Percentiles rank a stretch among this genome's conserved stretches.
Evolutionary conservation across 2,888 invertebrate genomes (phyloP).

Genomic region (Acanthosoma haemorrhoidale): DNA sequence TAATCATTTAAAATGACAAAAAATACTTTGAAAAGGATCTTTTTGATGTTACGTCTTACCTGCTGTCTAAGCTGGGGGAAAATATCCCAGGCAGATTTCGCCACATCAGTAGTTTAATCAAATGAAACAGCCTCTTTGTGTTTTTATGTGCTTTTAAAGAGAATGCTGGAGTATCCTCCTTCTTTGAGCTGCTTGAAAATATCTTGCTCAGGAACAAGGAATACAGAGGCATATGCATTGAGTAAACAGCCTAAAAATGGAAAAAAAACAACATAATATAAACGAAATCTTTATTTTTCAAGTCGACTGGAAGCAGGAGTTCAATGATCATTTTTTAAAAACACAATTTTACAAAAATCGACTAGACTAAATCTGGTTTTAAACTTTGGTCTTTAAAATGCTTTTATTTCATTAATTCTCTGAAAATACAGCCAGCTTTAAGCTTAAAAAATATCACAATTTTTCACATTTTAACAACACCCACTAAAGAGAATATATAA

Average conservation of each 20-base stretch:
- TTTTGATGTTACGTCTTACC: background rate
- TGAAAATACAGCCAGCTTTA: too few species aligned
- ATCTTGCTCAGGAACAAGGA: conserved; percentile 38
- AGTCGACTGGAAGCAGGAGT: too few species aligned
- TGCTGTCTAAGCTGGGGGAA: conserved; percentile 39
- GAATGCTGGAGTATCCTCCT: conserved; percentile 9
- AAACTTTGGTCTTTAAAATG: too few species aligned
- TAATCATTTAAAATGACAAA: background rate
- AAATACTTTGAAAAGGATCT: background rate
- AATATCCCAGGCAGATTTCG: conserved; percentile 55
- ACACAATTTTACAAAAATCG: too few species aligned
- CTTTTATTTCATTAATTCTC: too few species aligned
- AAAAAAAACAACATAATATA: background rate
- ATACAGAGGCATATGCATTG: conserved; percentile 40
- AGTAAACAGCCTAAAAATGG: conserved; percentile 37
- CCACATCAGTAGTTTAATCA: conserved; percentile 56
- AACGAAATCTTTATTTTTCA: too few species aligned
- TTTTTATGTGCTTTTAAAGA: conserved; percentile 33
- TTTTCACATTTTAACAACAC: too few species aligned
- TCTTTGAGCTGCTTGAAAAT: background rate
- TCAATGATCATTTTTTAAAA: too few species aligned
- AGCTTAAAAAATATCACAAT: too few species aligned
- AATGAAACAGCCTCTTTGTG: conserved; percentile 24
- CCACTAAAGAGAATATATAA: too few species aligned
- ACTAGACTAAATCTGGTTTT: too few species aligned